A percentile compares a stretch with the other conserved stretches of the same genome.
Evolutionary conservation across 2,797 vertebrate species (phyloP).

Genomic region (Acrocephalus scirpaceus): DNA sequence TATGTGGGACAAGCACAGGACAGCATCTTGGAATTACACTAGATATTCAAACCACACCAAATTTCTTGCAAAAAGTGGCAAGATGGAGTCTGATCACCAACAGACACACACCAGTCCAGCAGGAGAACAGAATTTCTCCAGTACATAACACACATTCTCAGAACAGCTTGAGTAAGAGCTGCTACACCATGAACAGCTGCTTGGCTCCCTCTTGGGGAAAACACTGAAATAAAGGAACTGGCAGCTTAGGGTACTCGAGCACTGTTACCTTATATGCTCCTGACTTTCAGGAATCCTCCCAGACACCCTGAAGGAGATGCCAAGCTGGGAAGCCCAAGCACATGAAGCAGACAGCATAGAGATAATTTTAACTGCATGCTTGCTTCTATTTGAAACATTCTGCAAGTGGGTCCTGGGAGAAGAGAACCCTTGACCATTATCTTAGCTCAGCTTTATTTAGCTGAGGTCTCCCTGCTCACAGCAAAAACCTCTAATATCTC

Average conservation of each 20-base stretch:
- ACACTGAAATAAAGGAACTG: not conserved
- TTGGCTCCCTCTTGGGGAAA: slow-evolving; percentile 50
- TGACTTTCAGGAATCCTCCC: slow-evolving; percentile 11
- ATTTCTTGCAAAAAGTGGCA: not conserved
- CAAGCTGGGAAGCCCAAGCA: not conserved
- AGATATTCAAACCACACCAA: not conserved
- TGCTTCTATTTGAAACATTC: not conserved
- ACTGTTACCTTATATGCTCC: not conserved
- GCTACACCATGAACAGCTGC: not conserved
- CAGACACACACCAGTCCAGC: not conserved
- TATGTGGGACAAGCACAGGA: rapidly evolving
- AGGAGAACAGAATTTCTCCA: not conserved
- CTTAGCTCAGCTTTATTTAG: not conserved
- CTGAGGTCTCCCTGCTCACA: not conserved
- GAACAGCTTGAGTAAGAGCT: not conserved
- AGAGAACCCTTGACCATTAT: not conserved
- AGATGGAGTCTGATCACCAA: not conserved
- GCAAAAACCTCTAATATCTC: not conserved
- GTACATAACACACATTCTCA: not conserved
- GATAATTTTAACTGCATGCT: not conserved
- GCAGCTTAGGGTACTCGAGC: not conserved
- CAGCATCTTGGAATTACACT: not conserved
- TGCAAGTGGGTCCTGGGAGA: not conserved
- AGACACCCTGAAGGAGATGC: not conserved
- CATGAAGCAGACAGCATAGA: not conserved